Percentiles rank a stretch among this genome's conserved stretches.
Evolutionary conservation across 2,797 vertebrate species (phyloP).

Genomic region (Labeo calbasu): DNA sequence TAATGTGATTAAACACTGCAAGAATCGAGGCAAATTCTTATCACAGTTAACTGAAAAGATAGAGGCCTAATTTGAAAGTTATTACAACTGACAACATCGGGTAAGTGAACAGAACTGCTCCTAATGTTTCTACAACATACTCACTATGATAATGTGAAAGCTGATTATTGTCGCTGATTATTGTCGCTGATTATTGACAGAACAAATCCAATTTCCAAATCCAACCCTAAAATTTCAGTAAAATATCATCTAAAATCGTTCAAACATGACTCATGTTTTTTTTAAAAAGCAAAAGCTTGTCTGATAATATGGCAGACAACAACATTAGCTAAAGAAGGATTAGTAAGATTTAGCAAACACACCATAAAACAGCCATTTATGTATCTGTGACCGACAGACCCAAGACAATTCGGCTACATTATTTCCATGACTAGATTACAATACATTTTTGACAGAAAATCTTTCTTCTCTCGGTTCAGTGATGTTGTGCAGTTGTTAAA

Average conservation of each 20-base stretch:
- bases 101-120: constrained; percentile 1
- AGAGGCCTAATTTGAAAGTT: constrained; percentile 23
- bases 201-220: neutral
- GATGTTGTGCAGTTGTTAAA: constrained; percentile 1
- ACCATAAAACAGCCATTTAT: neutral
- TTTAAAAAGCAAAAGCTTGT: neutral
- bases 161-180: neutral
- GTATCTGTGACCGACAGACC: neutral
- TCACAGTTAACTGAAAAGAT: constrained; percentile 11
- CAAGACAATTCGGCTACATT: neutral
- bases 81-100: constrained; percentile 22
- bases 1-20: constrained; percentile 2
- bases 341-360: neutral
- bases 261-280: neutral
- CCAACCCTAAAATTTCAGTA: neutral
- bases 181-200: neutral
- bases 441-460: constrained; percentile 31
- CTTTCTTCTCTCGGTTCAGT: neutral
- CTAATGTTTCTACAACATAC: neutral
- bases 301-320: neutral
- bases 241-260: neutral
- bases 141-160: neutral
- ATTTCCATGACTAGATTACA: constrained; percentile 21
- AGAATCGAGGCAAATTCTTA: constrained; percentile 6
- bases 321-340: neutral